These are phyloP conservation scores for Odobenus rosmarus DNA, from an alignment of 2,113 vertebrate genomes.

Conservation along the genomic window DNA sequence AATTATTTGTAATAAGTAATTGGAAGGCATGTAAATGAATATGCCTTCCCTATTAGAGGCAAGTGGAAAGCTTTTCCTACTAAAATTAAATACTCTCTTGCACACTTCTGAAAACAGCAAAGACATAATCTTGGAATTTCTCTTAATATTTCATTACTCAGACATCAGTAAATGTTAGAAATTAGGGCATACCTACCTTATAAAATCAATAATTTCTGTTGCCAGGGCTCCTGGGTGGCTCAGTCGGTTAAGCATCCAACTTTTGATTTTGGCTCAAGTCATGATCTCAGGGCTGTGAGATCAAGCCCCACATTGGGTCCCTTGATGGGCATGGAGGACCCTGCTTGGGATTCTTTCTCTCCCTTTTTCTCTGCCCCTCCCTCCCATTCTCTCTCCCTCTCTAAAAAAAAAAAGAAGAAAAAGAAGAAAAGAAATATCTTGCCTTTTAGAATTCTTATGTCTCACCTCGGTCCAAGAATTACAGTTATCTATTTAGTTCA, in stretches of 20 bases:
- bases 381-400: too few relatives aligned
- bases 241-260: background rate
- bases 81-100: background rate
- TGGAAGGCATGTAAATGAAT: background rate
- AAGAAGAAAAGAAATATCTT: background rate
- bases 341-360: too few relatives aligned
- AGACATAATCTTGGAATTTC: background rate
- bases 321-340: background rate
- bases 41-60: background rate
- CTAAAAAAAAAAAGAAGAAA: too few relatives aligned
- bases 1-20: slow-evolving; percentile 11
- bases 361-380: background rate
- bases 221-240: background rate
- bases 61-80: background rate
- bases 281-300: background rate
- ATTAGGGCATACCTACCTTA: background rate
- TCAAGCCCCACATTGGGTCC: background rate
- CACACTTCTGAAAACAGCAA: background rate
- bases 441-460: background rate
- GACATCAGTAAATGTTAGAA: slow-evolving; percentile 25
- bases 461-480: background rate
- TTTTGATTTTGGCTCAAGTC: background rate
- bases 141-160: background rate
- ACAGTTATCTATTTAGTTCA: background rate
- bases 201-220: background rate